Evolutionary conservation across 1,140 invertebrate genomes (phyloP), one percentile per base, ranked within the genome.

Genomic region (Calosoma granatense): DNA sequence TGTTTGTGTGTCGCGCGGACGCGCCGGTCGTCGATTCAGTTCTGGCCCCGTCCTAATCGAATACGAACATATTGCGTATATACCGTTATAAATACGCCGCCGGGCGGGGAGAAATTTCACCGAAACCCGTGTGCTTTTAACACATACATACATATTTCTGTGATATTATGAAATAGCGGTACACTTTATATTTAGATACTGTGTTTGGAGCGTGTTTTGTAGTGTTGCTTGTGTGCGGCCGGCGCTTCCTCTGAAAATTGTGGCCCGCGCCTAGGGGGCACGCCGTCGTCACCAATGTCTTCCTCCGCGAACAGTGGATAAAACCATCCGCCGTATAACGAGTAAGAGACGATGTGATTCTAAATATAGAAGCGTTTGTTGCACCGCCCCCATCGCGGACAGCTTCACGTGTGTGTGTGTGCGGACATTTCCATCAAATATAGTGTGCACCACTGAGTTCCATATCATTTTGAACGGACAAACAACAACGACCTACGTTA

Each of bases 61-160:
- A 36, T 36, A 36, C 41, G 17, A 47, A 47, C 41, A 47, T 12
- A 47, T 30, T 30, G n/a, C n/a, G n/a, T n/a, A n/a, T n/a, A n/a
- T n/a, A n/a, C n/a, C n/a, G n/a, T n/a, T n/a, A n/a, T n/a, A n/a
- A n/a, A n/a, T n/a, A n/a, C n/a, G n/a, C n/a, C n/a, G n/a, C n/a
- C n/a, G n/a, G n/a, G n/a, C 14, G 4, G 6, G 26, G 26, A 6
- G 4, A 30, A 30, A 6, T 30, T 14, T 14, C 14, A 30, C 4
- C 4, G 14, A 30, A 6, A 30, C 26, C 6, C 26, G 26, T 6
- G 6, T 6, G 26, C 26, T 6, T 30, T 30, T 30, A 30, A 14
- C 26, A n/a, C n/a, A n/a, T n/a, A n/a, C n/a, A 30, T 30, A 30
- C 26, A 30, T 30, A 30, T 30, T 30, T 30, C 26, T 30, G 26